Evolutionary conservation across 2,797 vertebrate genomes (phyloP).

Genomic region (Muscicapa striata): DNA sequence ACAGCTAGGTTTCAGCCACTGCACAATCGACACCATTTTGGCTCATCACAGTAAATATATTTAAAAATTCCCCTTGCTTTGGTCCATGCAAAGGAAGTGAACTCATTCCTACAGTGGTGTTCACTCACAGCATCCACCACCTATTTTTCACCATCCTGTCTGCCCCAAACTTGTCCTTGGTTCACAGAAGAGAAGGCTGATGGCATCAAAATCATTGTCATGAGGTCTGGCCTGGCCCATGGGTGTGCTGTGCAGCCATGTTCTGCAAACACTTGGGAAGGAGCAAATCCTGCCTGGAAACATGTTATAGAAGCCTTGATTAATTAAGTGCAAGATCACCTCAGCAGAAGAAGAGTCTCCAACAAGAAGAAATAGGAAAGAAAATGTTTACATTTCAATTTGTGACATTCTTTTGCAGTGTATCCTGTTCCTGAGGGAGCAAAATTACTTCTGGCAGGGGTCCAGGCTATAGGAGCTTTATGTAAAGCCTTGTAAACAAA

Average conservation of each 20-base stretch:
- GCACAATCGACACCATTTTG: not conserved
- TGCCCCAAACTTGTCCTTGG: not conserved
- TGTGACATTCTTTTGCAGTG: not conserved
- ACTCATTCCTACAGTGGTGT: not conserved
- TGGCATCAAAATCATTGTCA: not conserved
- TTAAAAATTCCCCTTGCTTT: not conserved
- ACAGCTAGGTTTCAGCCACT: not conserved
- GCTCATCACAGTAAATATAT: not conserved
- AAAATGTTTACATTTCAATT: not conserved
- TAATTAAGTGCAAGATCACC: not conserved
- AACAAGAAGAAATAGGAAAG: not conserved
- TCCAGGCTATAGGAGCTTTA: not conserved
- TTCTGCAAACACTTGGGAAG: not conserved
- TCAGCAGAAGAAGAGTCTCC: not conserved
- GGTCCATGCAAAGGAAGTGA: not conserved
- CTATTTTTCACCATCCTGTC: not conserved
- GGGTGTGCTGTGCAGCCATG: not conserved
- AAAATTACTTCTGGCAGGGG: not conserved
- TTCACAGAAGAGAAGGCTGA: not conserved
- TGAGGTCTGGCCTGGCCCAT: not conserved
- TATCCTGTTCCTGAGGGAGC: not conserved
- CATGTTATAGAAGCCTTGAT: not conserved
- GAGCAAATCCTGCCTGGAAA: not conserved
- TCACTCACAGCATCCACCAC: rapidly evolving
- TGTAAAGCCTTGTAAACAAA: not conserved